Evolutionary conservation across 1,140 invertebrate species (phyloP), one percentile per base, ranked within the genome.

Genomic region (Scaptomyza graminum): DNA sequence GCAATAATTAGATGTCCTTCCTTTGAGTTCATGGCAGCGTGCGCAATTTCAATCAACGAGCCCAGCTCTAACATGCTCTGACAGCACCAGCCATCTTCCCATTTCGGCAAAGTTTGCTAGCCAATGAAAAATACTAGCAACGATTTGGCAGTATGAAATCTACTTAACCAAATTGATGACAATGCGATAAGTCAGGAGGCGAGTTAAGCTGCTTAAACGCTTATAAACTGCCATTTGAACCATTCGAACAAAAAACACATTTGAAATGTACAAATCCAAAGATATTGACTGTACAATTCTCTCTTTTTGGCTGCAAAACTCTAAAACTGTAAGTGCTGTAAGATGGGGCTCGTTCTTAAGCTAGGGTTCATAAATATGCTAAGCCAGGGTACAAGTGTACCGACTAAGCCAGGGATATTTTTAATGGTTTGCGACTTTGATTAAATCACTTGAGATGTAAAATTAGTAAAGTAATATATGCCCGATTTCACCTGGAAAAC

Each of bases 111-210:
- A 41, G 37, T 41, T 41, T 41, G 37, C n/a, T 8, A 3, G n/a
- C 12, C 3, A 41, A 41, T 41, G 28, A 41, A 62, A 64, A 47
- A 47, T 56, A 56, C 39, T 13, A 31, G 7, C 18, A 46, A 64
- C 41, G 43, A 43, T 57, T 66, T 49, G 55, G 41, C 22, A 13
- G 46, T 28, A 16, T 28, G 60, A 74, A 83, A 75, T 83, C 79
- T 79, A 83, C 79, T 83, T 83, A 83, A 83, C 75, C 79, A 79
- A 83, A 83, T 83, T 83, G 80, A 83, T 83, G 80, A 83, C 76
- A 84, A 83, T 79, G 80, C 79, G 80, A 83, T 83, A 79, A 83
- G 80, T 79, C 80, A 83, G 76, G 56, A 76, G 66, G 80, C 80
- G 76, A 83, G 75, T 79, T 79, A 83, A 83, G 80, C 75, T 63